phyloP scores from a whole-genome alignment of 2,888 invertebrate genomes.

The Strigamia maritima region DNA sequence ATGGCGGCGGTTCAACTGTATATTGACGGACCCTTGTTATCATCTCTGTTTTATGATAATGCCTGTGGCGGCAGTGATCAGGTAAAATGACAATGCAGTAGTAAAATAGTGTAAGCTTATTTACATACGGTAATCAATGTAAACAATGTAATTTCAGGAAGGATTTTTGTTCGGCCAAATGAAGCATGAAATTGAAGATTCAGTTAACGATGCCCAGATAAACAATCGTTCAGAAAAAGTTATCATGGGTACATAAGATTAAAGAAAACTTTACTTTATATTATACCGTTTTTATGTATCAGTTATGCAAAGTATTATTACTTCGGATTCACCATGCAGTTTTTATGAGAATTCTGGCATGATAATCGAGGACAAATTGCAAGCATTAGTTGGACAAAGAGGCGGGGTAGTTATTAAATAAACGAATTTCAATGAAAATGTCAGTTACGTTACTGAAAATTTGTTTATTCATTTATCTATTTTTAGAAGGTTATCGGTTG shows the following conservation, averaged over 20 bases:
- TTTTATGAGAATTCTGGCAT: neutral
- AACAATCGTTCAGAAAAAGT: neutral
- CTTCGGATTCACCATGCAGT: neutral
- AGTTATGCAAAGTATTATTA: neutral
- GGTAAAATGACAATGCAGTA: conserved; percentile 22
- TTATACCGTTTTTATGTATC: neutral
- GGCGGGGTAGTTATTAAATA: neutral
- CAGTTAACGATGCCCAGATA: neutral
- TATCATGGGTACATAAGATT: neutral
- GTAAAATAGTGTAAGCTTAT: no score
- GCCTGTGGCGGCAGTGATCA: conserved; percentile 36
- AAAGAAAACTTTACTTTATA: neutral
- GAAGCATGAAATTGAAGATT: neutral
- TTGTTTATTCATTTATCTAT: neutral
- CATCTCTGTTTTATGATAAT: conserved; percentile 38
- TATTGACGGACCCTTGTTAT: conserved; percentile 35
- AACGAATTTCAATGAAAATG: neutral
- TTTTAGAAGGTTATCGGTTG: neutral
- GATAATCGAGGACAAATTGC: neutral
- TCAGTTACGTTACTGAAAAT: neutral
- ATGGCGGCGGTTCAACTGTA: neutral
- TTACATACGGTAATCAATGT: no score
- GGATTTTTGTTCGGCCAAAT: neutral
- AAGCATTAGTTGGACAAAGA: neutral
- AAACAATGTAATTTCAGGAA: neutral